A percentile compares a stretch with the other conserved stretches of the same genome.
Evolutionary conservation across 1,140 invertebrate genomes (phyloP).

Genomic region (Eubasilissa regina): DNA sequence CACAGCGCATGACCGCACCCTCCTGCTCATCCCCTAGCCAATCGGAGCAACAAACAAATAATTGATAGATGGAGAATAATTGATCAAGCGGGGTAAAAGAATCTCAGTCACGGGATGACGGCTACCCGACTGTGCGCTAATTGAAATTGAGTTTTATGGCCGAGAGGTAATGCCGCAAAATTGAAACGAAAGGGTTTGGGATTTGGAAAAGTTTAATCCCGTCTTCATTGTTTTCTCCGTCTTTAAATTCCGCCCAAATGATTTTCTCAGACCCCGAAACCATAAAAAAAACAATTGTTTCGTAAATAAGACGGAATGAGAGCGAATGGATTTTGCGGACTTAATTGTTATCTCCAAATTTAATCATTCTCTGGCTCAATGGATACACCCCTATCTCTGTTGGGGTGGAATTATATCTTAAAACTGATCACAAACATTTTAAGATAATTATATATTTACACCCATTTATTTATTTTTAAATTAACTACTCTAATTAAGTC

Average conservation of each 20-base stretch:
- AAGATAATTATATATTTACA: too few relatives aligned
- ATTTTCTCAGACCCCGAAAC: constrained; percentile 44
- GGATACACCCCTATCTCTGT: constrained; percentile 9
- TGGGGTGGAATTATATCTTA: not conserved
- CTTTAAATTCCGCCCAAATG: constrained; percentile 37
- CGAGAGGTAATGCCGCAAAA: constrained; percentile 43
- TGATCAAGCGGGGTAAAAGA: constrained; percentile 9
- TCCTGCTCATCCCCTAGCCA: not conserved
- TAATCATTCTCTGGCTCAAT: constrained; percentile 25
- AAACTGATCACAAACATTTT: too few relatives aligned
- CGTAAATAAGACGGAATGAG: constrained; percentile 39
- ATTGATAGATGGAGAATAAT: constrained; percentile 18
- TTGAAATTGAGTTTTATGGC: constrained; percentile 60
- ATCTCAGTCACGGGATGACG: not conserved
- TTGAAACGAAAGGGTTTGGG: constrained; percentile 55
- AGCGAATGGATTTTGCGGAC: constrained; percentile 36
- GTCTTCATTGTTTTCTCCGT: constrained; percentile 53
- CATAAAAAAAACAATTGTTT: constrained; percentile 41
- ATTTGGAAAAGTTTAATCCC: constrained; percentile 58
- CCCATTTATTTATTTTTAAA: too few relatives aligned
- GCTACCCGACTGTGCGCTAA: constrained; percentile 48
- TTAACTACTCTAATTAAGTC: too few relatives aligned
- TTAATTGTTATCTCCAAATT: constrained; percentile 44
- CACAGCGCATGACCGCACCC: not conserved
- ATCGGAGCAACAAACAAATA: not conserved